Percentiles rank a stretch among this genome's conserved stretches.
These are phyloP conservation scores for Cinclus mexicanus DNA, from an alignment of 2,113 vertebrate genomes.

Conservation along the genomic window DNA sequence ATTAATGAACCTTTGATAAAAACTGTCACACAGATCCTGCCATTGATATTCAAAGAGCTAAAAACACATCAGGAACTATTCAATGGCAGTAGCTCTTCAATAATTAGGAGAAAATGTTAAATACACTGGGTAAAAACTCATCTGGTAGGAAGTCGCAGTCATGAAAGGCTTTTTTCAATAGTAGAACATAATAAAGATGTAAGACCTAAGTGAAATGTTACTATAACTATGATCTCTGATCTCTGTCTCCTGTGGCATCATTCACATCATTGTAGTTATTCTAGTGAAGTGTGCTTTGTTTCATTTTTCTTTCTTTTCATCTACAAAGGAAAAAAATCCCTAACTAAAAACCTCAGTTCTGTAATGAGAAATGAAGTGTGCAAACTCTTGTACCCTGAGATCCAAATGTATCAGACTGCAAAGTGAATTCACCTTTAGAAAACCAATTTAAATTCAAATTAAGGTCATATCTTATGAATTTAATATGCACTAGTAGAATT, in stretches of 20 bases:
- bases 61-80: neutral
- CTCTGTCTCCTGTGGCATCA: neutral
- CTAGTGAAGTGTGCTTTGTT: neutral
- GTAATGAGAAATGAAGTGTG: neutral
- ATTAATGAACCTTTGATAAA: constrained; percentile 4
- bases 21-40: neutral
- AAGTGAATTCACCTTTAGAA: constrained; percentile 4
- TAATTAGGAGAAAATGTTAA: constrained; percentile 5
- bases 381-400: neutral
- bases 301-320: constrained; percentile 2
- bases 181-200: neutral
- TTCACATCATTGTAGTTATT: neutral
- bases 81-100: neutral
- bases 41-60: neutral
- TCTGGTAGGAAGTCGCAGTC: neutral
- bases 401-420: neutral
- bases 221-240: neutral
- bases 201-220: neutral
- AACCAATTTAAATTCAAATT: constrained; percentile 14
- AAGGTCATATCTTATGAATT: neutral
- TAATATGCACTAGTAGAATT: neutral
- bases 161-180: neutral
- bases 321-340: neutral
- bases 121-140: neutral
- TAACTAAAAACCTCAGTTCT: neutral